Evolutionary conservation across 2,888 invertebrate species (phyloP).

Genomic region (Lamellibrachia columna): DNA sequence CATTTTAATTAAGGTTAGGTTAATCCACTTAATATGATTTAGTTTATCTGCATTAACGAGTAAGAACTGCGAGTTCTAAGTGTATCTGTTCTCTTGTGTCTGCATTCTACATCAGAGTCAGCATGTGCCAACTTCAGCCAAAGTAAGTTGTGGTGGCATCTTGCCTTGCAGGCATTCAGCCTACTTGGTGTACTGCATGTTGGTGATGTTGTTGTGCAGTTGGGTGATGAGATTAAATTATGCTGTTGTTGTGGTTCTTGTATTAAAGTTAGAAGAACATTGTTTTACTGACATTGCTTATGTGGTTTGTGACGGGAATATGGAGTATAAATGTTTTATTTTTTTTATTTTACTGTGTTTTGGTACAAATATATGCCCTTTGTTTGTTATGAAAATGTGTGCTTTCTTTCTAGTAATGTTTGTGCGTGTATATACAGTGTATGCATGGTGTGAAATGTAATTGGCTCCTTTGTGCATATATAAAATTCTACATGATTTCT

Average conservation of each 20-base stretch:
- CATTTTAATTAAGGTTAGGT: not conserved
- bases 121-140: not conserved
- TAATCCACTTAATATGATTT: not conserved
- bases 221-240: not conserved
- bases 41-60: not conserved
- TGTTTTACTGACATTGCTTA: not conserved
- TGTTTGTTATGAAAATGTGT: not conserved
- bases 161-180: not conserved
- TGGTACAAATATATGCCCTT: too few relatives aligned
- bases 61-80: not conserved
- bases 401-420: not conserved
- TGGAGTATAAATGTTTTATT: not conserved
- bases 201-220: not conserved
- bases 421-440: not conserved
- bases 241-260: not conserved
- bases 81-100: not conserved
- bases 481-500: not conserved
- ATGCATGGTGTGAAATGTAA: not conserved
- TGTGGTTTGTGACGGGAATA: not conserved
- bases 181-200: not conserved
- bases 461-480: not conserved
- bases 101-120: not conserved
- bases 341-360: too few relatives aligned
- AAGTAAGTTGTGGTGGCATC: slow-evolving; percentile 2
- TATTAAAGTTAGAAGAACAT: too few relatives aligned